Base-by-base conservation (phyloP, 23 tunicate species). In the Trididemnum nubilum region DNA sequence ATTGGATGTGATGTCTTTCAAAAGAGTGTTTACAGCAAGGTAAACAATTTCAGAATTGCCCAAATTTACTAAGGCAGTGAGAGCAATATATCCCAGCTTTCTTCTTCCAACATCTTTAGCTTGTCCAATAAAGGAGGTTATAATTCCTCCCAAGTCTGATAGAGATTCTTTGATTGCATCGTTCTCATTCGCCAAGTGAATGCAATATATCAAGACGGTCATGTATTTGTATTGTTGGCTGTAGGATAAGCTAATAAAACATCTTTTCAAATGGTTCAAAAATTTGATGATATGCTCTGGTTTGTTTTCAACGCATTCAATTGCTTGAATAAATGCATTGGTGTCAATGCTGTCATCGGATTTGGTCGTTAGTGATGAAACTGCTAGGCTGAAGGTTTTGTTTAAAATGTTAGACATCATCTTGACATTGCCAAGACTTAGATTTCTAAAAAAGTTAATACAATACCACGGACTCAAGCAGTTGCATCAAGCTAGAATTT, bases 1-100 rank as follows among this genome's bases (percentile, higher is more conserved):
- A 36, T 86, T 91, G 36, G 64, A 1, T 7, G 80, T 37, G 1
- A 86, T 29, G 44, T 91, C 97, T 91, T 91, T 91, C 1, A 85
- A 35, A 1, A 86, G 33, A 0, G 97, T 91, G 63, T 85, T 85
- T 32, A 91, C 90, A 34, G 90, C 84, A 2, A 91, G 69, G 36
- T 91, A 91, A 23, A 77, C 81, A 75, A 78, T 76, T 5, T 82
- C 83, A 38, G 21, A 2, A 2, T 39, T 18, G 25, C 65, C 34
- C 30, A 5, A 32, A 38, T 69, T 51, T 3, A 70, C 34, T 29
- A 85, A 37, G 7, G 85, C 35, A 23, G 78, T 32, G 1, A 91
- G 65, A 29, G 87, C 81, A 26, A 69, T 52, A 67, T 91, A 85
- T 9, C 97, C 97, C 15, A 91, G 78, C 26, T 65, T 58, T 85